A percentile compares a stretch with the other conserved stretches of the same genome.
phyloP scores from a whole-genome alignment of 2,113 vertebrate species.

The Diphyllodes magnificus region DNA sequence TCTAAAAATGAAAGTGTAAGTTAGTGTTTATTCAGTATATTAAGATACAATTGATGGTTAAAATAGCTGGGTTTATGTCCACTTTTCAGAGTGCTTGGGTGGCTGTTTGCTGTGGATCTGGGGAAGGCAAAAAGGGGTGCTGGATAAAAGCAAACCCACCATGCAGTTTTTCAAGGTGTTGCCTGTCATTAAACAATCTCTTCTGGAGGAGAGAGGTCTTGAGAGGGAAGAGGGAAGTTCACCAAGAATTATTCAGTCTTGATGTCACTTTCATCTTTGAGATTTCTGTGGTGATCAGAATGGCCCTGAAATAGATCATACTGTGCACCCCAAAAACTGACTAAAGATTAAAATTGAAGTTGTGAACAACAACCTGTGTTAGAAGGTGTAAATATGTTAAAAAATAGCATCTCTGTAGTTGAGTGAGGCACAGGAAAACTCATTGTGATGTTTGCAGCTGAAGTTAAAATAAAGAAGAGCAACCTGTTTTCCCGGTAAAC shows the following conservation, averaged over 20 bases:
- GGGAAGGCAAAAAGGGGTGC: background rate
- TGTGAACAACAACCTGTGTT: background rate
- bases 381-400: background rate
- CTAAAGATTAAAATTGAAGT: background rate
- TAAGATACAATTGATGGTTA: background rate
- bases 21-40: background rate
- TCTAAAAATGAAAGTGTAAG: background rate
- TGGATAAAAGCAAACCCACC: background rate
- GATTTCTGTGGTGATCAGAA: background rate
- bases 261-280: background rate
- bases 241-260: background rate
- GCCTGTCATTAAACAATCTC: background rate
- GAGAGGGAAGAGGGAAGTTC: background rate
- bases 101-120: background rate
- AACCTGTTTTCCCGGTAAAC: background rate
- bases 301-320: background rate
- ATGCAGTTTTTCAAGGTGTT: background rate
- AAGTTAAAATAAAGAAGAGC: background rate
- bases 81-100: background rate
- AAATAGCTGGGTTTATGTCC: background rate
- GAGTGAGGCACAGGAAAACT: background rate
- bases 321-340: background rate
- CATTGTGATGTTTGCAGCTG: background rate
- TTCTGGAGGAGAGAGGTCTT: background rate
- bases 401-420: background rate